Percentiles rank a stretch among this genome's conserved stretches.
These are phyloP conservation scores for Paramormyrops kingsleyae DNA, from an alignment of 2,113 vertebrate genomes.

Conservation along the genomic window DNA sequence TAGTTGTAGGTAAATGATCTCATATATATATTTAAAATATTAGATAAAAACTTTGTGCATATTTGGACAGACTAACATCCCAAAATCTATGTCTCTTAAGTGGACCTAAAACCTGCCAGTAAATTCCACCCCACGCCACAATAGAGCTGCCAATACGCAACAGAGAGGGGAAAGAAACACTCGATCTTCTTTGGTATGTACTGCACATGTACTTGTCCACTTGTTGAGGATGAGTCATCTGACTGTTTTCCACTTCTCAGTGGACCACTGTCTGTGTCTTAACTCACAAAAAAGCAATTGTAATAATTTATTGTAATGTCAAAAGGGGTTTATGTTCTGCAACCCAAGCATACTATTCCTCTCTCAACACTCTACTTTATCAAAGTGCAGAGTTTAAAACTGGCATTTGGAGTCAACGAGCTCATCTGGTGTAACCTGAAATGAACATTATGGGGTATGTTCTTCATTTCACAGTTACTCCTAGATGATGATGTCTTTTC, in stretches of 20 bases:
- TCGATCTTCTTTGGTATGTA: background rate
- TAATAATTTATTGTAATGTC: background rate
- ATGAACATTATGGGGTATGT: background rate
- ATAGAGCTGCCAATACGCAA: background rate
- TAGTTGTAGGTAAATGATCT: background rate
- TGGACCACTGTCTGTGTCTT: background rate
- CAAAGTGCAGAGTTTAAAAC: background rate
- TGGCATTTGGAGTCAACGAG: background rate
- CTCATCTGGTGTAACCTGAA: background rate
- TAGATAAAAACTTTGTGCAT: background rate
- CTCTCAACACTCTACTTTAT: background rate
- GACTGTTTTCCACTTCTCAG: background rate
- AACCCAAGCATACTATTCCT: background rate
- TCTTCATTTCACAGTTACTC: background rate
- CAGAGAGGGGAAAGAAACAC: background rate
- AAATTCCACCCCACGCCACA: background rate
- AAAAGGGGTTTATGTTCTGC: background rate
- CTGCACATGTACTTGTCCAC: background rate
- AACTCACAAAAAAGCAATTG: background rate
- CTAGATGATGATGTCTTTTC: background rate
- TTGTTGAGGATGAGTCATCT: background rate
- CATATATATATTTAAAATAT: background rate
- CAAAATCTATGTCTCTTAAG: background rate
- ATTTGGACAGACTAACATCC: background rate
- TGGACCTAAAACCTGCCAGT: background rate